A percentile compares a stretch with the other conserved stretches of the same genome.
phyloP scores from a whole-genome alignment of 2,888 invertebrate genomes.

The Teleiodes luculella region DNA sequence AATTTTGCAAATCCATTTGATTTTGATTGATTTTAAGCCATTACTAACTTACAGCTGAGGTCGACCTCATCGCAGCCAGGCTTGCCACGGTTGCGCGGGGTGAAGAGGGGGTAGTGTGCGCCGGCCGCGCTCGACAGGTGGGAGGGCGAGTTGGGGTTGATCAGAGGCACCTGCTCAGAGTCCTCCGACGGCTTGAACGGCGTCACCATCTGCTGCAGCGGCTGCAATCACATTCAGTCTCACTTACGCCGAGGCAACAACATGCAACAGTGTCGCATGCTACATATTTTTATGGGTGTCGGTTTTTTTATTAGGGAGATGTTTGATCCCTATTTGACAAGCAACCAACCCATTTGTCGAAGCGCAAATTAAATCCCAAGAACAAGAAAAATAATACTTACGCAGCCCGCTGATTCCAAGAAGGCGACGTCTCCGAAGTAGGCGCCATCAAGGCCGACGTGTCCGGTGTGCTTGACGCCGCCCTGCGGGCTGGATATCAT shows the following conservation, averaged over 20 bases:
- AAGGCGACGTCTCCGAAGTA: conserved; percentile 95
- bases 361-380: no score
- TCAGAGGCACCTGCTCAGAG: conserved; percentile 82
- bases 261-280: no score
- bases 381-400: conserved; percentile 38
- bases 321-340: no score
- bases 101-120: conserved; percentile 54
- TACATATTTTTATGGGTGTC: no score
- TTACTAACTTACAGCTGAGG: conserved; percentile 40
- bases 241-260: no score
- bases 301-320: no score
- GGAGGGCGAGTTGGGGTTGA: conserved; percentile 76
- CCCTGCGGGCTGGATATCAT: conserved; percentile 99
- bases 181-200: conserved; percentile 94
- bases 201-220: conserved; percentile 92
- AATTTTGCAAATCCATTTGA: no score
- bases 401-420: conserved; percentile 64
- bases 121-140: conserved; percentile 55
- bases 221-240: conserved; percentile 63
- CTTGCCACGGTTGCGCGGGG: conserved; percentile 26
- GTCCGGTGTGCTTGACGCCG: conserved; percentile 96
- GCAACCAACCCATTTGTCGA: no score
- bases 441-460: conserved; percentile 97
- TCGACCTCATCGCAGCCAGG: conserved; percentile 44
- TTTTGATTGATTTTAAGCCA: no score